Base-by-base conservation (phyloP, 53 echinoderm and acorn worm species). In the Henricia sp. region DNA sequence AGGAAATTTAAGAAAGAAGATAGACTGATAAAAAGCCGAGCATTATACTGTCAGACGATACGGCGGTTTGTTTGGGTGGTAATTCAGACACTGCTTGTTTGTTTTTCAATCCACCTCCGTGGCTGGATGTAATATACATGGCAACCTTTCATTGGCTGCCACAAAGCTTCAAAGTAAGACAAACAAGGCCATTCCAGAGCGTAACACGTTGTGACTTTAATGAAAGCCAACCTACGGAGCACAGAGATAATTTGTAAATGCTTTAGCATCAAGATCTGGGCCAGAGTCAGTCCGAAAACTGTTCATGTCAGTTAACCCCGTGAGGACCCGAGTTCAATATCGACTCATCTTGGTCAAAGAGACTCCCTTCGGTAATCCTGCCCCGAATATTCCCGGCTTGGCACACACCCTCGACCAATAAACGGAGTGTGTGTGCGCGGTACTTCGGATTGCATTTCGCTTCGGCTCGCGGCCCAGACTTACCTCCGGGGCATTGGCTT, bases 31-130 rank as follows among this genome's bases (percentile, higher is more conserved):
- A 63, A 78, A 46, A 64, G 80, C 46, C 32, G 46, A 80, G 36
- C 62, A 57, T 80, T 50, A 62, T 13, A 33, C 80, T 28, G 80
- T 57, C 48, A 80, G 64, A 46, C 23, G 80, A 80, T 80, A 28
- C 21, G 80, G 26, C 14, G 0, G 46, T 21, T 6, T 80, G 50
- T 80, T 80, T 80, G 80, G 46, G n/a, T n/a, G 38, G 48, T 64
- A 34, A 63, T 30, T 32, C 26, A 34, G 63, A 32, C 50, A 41
- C n/a, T 6, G 19, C 23, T 21, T 34, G 62, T 62, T 57, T 62
- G 62, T 62, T 64, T 41, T 63, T 64, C 34, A 1, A 21, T n/a
- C 53, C 54, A 73, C 73, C 52, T 52, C 35, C 11, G 52, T 37
- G 35, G 36, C 73, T 19, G 24, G 73, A 23, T 41, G 34, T 24